Evolutionary conservation across 2,888 invertebrate species (phyloP).

Genomic region (Tinea semifulvella): DNA sequence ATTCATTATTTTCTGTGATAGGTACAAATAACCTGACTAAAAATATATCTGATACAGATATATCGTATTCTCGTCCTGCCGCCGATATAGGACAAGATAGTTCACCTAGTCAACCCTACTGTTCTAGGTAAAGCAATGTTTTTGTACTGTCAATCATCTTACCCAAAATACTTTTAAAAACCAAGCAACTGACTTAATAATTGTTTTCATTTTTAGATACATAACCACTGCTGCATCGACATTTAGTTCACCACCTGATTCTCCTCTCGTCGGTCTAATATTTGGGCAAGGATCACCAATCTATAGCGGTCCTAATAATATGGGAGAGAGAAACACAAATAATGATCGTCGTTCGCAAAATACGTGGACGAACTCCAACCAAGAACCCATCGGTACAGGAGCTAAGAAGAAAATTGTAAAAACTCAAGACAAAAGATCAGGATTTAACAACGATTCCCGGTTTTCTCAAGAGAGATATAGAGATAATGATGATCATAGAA

Average conservation of each 20-base stretch:
- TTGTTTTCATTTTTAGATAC: constrained; percentile 40
- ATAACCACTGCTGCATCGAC: constrained; percentile 48
- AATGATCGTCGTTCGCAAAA: constrained; percentile 47
- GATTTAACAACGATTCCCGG: constrained; percentile 41
- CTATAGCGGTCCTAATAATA: constrained; percentile 41
- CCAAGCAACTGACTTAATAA: too few relatives aligned
- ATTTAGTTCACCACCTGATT: constrained; percentile 58
- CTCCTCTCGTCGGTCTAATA: constrained; percentile 51
- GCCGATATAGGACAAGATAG: constrained; percentile 51
- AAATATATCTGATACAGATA: constrained; percentile 29
- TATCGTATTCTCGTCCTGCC: constrained; percentile 42
- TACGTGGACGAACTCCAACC: constrained; percentile 46
- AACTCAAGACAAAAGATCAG: constrained; percentile 49
- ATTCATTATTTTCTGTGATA: too few relatives aligned
- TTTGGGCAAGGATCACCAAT: constrained; percentile 53
- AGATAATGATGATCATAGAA: constrained; percentile 46
- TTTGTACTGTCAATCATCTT: too few relatives aligned
- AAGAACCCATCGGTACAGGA: constrained; percentile 59
- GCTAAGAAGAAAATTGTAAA: constrained; percentile 60
- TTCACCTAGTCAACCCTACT: constrained; percentile 32
- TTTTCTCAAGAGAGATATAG: constrained; percentile 47
- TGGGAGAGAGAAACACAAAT: constrained; percentile 37
- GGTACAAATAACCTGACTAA: constrained; percentile 46
- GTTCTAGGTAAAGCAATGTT: background rate
- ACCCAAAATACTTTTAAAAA: too few relatives aligned